Percentiles rank a stretch among this genome's conserved stretches.
phyloP scores from a whole-genome alignment of 1,140 invertebrate genomes.

The Bombus polaris region DNA sequence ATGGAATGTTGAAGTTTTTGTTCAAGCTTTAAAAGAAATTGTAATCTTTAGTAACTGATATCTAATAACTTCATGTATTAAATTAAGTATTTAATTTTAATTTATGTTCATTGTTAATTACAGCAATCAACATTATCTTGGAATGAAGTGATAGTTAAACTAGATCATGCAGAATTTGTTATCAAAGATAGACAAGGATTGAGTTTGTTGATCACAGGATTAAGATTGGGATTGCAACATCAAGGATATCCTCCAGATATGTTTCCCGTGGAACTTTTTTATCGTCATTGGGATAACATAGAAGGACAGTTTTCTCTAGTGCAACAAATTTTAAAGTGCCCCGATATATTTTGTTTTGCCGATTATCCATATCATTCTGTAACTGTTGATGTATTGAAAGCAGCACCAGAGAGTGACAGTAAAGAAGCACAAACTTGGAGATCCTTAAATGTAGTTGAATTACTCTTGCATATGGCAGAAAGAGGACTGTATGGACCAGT shows the following conservation, averaged over 20 bases:
- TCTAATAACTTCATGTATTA: neutral
- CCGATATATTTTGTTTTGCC: constrained; percentile 97
- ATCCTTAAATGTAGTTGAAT: constrained; percentile 94
- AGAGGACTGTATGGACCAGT: constrained; percentile 91
- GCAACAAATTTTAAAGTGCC: constrained; percentile 92
- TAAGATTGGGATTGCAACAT: constrained; percentile 90
- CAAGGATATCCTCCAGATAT: constrained; percentile 88
- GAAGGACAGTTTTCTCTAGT: constrained; percentile 96
- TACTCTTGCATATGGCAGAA: constrained; percentile 93
- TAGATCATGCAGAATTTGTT: constrained; percentile 95
- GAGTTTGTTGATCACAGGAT: constrained; percentile 90
- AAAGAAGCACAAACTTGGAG: constrained; percentile 96
- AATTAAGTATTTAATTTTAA: constrained; percentile 22
- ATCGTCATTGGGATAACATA: constrained; percentile 95
- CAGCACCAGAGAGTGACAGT: constrained; percentile 95
- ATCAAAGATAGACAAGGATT: constrained; percentile 94
- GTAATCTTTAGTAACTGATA: constrained; percentile 80
- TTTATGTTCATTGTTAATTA: constrained; percentile 59
- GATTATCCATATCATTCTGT: constrained; percentile 95
- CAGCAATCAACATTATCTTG: constrained; percentile 91
- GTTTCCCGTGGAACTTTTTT: constrained; percentile 95
- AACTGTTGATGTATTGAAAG: constrained; percentile 94
- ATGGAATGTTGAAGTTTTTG: constrained; percentile 97
- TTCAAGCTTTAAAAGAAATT: constrained; percentile 94
- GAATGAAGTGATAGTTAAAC: constrained; percentile 95